These are phyloP conservation scores for Saguinus midas DNA, from an alignment of 2,113 vertebrate genomes.

Conservation along the genomic window DNA sequence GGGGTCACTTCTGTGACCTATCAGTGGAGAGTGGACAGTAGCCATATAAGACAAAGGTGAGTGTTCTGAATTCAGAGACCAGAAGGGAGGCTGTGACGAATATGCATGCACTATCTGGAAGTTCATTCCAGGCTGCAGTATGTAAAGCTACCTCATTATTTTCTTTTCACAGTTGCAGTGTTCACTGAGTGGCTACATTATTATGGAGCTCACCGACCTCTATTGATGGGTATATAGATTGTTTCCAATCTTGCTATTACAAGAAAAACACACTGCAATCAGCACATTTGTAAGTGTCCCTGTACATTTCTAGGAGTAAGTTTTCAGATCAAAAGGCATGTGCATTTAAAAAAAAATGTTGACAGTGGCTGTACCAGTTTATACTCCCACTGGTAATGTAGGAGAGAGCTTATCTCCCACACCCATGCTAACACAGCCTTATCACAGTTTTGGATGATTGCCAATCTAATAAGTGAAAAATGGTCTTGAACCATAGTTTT, in stretches of 20 bases:
- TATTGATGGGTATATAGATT: background rate
- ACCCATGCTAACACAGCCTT: background rate
- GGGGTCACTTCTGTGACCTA: no score
- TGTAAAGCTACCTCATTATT: background rate
- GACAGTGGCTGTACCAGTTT: background rate
- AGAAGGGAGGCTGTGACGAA: background rate
- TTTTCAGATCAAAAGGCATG: slow-evolving; percentile 24
- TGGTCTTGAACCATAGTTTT: background rate
- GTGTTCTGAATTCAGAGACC: background rate
- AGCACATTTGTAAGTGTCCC: background rate
- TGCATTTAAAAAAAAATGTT: background rate
- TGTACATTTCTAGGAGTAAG: background rate
- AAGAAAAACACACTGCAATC: background rate
- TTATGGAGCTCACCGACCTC: background rate
- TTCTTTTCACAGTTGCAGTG: background rate
- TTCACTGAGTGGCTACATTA: background rate
- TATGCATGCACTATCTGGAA: background rate
- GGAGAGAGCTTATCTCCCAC: background rate
- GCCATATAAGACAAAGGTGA: background rate
- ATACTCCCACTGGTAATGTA: background rate
- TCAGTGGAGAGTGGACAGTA: background rate
- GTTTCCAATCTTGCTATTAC: background rate
- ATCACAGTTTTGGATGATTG: background rate
- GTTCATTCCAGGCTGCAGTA: background rate
- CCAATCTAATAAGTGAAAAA: background rate